These are phyloP conservation scores for Aleiodes leptofemur DNA, from an alignment of 2,888 invertebrate genomes.

Conservation along the genomic window DNA sequence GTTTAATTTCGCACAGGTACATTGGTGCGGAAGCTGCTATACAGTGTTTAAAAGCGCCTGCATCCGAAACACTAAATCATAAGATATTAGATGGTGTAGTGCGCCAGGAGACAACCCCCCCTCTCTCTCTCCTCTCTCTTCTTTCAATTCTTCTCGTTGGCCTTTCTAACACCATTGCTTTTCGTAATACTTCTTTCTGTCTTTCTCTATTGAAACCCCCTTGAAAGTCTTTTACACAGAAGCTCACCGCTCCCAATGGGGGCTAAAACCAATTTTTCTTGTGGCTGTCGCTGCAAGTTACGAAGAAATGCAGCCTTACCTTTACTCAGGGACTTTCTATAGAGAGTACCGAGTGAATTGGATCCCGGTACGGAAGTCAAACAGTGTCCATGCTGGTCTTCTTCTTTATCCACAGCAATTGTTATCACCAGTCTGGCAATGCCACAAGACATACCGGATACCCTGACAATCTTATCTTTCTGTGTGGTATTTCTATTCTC, in stretches of 20 bases:
- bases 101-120: slow-evolving; percentile 27
- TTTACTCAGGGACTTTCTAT: slow-evolving; percentile 32
- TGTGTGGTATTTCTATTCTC: not conserved
- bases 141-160: not conserved
- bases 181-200: slow-evolving; percentile 17
- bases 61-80: slow-evolving; percentile 72
- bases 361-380: slow-evolving; percentile 24
- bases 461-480: slow-evolving; percentile 16
- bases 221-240: slow-evolving; percentile 48
- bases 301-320: slow-evolving; percentile 62
- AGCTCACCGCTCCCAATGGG: slow-evolving; percentile 44
- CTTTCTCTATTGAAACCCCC: slow-evolving; percentile 27
- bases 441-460: slow-evolving; percentile 17
- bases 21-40: slow-evolving; percentile 52
- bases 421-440: slow-evolving; percentile 18
- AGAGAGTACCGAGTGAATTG: slow-evolving; percentile 34
- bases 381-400: slow-evolving; percentile 34
- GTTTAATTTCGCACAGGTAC: slow-evolving; percentile 68
- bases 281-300: slow-evolving; percentile 70
- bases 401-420: slow-evolving; percentile 35
- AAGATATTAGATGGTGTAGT: slow-evolving; percentile 69
- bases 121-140: not conserved
- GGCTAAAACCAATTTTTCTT: slow-evolving; percentile 71
- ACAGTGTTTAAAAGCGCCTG: slow-evolving; percentile 67
- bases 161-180: slow-evolving; percentile 16